A percentile compares a stretch with the other conserved stretches of the same genome.
phyloP scores from a whole-genome alignment of 2,888 invertebrate species.

The Ennomos erosarius region DNA sequence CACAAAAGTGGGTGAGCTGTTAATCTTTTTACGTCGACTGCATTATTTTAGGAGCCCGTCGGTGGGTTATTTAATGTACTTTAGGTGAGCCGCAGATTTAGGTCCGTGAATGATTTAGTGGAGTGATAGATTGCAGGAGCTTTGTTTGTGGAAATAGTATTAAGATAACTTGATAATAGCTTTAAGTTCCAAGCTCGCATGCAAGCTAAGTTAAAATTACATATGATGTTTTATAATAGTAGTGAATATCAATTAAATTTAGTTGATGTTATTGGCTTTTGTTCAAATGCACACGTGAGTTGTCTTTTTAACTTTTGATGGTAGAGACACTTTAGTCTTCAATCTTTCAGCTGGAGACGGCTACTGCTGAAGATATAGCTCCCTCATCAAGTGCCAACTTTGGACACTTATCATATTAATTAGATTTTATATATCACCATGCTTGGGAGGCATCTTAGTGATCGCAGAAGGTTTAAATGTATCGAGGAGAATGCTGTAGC shows the following conservation, averaged over 20 bases:
- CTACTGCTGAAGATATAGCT: not conserved
- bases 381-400: not conserved
- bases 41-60: constrained; percentile 64
- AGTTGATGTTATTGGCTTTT: no score
- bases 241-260: no score
- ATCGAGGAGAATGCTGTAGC: no score
- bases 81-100: constrained; percentile 37
- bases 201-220: no score
- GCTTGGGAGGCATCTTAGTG: no score
- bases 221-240: no score
- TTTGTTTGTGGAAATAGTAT: constrained; percentile 20
- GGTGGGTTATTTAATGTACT: constrained; percentile 52
- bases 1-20: constrained; percentile 67
- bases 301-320: no score
- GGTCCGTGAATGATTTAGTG: constrained; percentile 33
- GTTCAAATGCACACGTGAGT: no score
- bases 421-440: no score
- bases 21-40: constrained; percentile 75
- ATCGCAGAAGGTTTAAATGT: no score
- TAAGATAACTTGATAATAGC: constrained; percentile 1
- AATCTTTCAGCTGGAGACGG: not conserved
- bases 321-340: constrained; percentile 8
- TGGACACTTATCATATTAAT: no score
- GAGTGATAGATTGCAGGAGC: constrained; percentile 20
- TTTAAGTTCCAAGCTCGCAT: not conserved